Percentiles rank a stretch among this genome's conserved stretches.
Conservation (phyloP, 1,140 invertebrate genomes). For the Papilio aristodemus region DNA sequence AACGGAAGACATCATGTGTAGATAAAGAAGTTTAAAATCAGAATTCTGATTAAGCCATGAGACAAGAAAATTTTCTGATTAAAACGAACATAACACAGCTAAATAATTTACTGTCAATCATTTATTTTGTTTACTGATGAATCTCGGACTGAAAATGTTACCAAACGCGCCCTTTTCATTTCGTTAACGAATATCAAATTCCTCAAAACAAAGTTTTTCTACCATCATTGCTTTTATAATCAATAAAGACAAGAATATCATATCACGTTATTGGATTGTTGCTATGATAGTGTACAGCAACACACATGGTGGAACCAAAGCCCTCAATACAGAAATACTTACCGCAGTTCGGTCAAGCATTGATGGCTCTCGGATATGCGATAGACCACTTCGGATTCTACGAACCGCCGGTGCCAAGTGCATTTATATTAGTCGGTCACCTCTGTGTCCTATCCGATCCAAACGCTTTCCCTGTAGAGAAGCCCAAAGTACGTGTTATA, state of each 20-base stretch:
- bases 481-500: conserved; percentile 51
- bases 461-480: conserved; percentile 44
- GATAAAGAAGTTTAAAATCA: background rate
- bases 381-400: conserved; percentile 58
- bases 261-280: background rate
- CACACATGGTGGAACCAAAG: conserved; percentile 49
- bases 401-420: conserved; percentile 55
- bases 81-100: no score
- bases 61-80: no score
- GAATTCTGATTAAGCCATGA: no score
- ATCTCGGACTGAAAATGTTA: no score
- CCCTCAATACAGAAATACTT: conserved; percentile 47
- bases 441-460: conserved; percentile 59
- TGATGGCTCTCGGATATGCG: conserved; percentile 66
- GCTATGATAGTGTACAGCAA: background rate
- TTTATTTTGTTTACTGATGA: no score
- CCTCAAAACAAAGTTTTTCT: background rate
- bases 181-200: background rate
- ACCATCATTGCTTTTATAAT: background rate
- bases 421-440: conserved; percentile 61
- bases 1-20: background rate
- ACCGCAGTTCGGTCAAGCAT: conserved; percentile 59
- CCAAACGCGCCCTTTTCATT: no score
- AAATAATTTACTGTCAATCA: no score
- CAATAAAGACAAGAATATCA: background rate